Evolutionary conservation across 1,140 invertebrate species (phyloP).

Genomic region (Macrocentrus cingulum): DNA sequence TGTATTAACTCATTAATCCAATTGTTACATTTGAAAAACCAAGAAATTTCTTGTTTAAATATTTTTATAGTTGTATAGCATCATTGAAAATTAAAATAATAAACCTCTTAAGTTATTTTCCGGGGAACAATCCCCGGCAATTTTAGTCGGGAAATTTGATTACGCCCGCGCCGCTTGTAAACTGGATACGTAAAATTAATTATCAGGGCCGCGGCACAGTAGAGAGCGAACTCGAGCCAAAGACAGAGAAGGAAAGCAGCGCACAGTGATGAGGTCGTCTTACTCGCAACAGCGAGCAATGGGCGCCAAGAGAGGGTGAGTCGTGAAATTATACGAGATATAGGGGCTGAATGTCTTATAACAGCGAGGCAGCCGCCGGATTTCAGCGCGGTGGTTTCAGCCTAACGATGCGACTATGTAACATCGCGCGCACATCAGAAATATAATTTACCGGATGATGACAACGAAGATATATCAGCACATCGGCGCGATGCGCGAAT

Average conservation of each 20-base stretch:
- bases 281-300: constrained; percentile 11
- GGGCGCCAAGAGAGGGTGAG: constrained; percentile 12
- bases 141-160: constrained; percentile 52
- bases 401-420: constrained; percentile 48
- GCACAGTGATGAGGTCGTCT: constrained; percentile 25
- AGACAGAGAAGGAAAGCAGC: not conserved
- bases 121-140: constrained; percentile 50
- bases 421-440: constrained; percentile 33
- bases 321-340: constrained; percentile 47
- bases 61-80: too few species aligned
- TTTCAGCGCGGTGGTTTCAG: constrained; percentile 44
- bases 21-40: too few species aligned
- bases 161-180: constrained; percentile 50
- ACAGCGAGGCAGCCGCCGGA: constrained; percentile 35
- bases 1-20: too few species aligned
- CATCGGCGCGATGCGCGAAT: too few species aligned
- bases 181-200: constrained; percentile 58
- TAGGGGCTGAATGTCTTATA: constrained; percentile 40
- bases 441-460: constrained; percentile 33
- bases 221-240: constrained; percentile 34
- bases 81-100: too few species aligned
- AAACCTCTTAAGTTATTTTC: too few species aligned
- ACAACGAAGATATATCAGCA: constrained; percentile 12
- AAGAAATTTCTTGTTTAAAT: too few species aligned
- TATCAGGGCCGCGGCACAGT: constrained; percentile 43